These are phyloP conservation scores for Dynastes tityus DNA, from an alignment of 2,888 invertebrate genomes.

Conservation along the genomic window DNA sequence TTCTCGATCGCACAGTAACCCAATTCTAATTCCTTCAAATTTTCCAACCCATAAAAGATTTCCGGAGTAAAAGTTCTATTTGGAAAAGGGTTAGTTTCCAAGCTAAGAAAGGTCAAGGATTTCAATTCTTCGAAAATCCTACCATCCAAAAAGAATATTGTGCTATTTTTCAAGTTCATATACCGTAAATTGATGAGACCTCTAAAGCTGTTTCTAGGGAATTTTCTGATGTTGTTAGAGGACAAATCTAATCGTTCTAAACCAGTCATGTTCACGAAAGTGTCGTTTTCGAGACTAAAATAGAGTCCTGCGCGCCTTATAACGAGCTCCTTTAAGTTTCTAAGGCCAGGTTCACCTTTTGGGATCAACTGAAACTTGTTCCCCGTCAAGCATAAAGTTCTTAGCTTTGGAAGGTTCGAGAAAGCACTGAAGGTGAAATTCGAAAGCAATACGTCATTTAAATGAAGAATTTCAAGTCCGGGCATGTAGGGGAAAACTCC, in stretches of 20 bases:
- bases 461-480: conserved; percentile 73
- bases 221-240: conserved; percentile 73
- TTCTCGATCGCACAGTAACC: conserved; percentile 72
- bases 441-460: conserved; percentile 72
- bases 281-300: conserved; percentile 72
- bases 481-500: conserved; percentile 74
- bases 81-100: conserved; percentile 73
- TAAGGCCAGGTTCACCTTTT: not conserved
- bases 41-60: conserved; percentile 72
- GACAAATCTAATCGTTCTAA: conserved; percentile 73
- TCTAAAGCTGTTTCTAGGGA: conserved; percentile 72
- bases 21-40: conserved; percentile 71
- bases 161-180: conserved; percentile 73
- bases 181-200: conserved; percentile 72
- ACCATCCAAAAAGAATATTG: conserved; percentile 71
- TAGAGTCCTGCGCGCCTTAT: conserved; percentile 73
- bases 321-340: conserved; percentile 70
- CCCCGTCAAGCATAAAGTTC: conserved; percentile 71
- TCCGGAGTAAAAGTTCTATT: conserved; percentile 57
- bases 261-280: conserved; percentile 71
- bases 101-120: conserved; percentile 71
- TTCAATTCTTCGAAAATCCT: conserved; percentile 71
- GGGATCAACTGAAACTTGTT: conserved; percentile 74
- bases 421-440: conserved; percentile 72
- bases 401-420: conserved; percentile 72